Evolutionary conservation across 2,888 invertebrate species (phyloP), one percentile per base, ranked within the genome.

Genomic region (Drosophila rubida): DNA sequence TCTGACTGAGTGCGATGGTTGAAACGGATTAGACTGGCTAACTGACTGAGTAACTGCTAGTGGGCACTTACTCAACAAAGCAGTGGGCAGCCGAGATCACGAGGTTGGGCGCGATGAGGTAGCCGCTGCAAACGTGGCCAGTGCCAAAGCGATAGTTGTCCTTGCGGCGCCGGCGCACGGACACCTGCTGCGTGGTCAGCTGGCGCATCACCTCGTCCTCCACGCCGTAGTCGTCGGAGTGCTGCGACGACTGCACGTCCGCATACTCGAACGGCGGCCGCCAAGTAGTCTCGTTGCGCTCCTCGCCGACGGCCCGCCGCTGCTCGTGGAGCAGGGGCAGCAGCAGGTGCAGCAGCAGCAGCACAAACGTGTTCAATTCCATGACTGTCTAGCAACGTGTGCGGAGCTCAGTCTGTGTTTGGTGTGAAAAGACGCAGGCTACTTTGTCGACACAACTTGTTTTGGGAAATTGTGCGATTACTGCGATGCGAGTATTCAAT

Each of bases 1-100:
- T n/a, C 11, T n/a, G 59, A n/a, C 57, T 71, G n/a, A 6, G 4
- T n/a, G 4, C 23, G 11, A n/a, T 2, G 9, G 2, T n/a, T n/a
- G n/a, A n/a, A n/a, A n/a, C n/a, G n/a, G n/a, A n/a, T n/a, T n/a
- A n/a, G n/a, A n/a, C n/a, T n/a, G n/a, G n/a, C n/a, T n/a, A n/a
- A n/a, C n/a, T n/a, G n/a, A n/a, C n/a, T n/a, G n/a, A n/a, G n/a
- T n/a, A n/a, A n/a, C n/a, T n/a, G n/a, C n/a, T n/a, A n/a, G n/a
- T n/a, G n/a, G n/a, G n/a, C n/a, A n/a, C 73, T 32, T 48, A 70
- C 72, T 71, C 44, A 2, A 60, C 3, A 35, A 70, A 70, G 23
- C 70, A 70, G 25, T 72, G 66, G 0, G 59, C 72, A 0, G 59
- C 72, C 0, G 66, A 55, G 7, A 41, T n/a, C 1, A 65, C 55